These are phyloP conservation scores for Criorhina ranunculi DNA, from an alignment of 2,888 invertebrate species.

Conservation along the genomic window DNA sequence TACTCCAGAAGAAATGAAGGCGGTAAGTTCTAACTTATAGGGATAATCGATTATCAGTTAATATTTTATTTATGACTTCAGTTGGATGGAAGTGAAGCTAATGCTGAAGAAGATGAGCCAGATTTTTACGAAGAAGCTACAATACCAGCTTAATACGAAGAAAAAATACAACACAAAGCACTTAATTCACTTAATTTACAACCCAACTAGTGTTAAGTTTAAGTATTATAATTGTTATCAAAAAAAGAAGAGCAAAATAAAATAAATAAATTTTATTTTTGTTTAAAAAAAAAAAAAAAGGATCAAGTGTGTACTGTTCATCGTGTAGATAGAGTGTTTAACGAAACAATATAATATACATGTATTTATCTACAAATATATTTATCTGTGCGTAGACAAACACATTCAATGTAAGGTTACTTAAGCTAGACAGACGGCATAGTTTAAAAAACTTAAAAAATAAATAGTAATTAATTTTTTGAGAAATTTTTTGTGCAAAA, in stretches of 20 bases:
- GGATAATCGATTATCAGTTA: not conserved
- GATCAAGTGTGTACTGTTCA: conserved; percentile 52
- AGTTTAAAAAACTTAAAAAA: conserved; percentile 5
- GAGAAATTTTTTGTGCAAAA: conserved; percentile 32
- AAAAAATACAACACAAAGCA: conserved; percentile 13
- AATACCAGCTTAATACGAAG: conserved; percentile 88
- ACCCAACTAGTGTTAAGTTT: conserved; percentile 57
- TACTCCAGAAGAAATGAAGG: conserved; percentile 92
- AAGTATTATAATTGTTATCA: conserved; percentile 73
- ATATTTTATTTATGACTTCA: conserved; percentile 82
- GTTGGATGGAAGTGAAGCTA: conserved; percentile 94
- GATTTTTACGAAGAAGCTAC: conserved; percentile 97
- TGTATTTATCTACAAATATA: conserved; percentile 25
- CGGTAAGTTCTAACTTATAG: conserved; percentile 87
- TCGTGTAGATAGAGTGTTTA: conserved; percentile 68
- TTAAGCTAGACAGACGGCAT: conserved; percentile 11
- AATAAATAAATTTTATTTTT: conserved; percentile 34
- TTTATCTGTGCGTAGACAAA: conserved; percentile 60
- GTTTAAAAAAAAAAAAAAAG: conserved; percentile 47
- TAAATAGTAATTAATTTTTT: conserved; percentile 29
- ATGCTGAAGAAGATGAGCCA: conserved; percentile 94
- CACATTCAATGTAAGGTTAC: conserved; percentile 39
- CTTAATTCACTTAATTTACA: conserved; percentile 43
- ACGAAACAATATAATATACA: conserved; percentile 54
- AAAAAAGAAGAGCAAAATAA: conserved; percentile 34